These are phyloP conservation scores for Porites lobata DNA, from an alignment of 92 coral and sea anemone genomes.

Conservation along the genomic window DNA sequence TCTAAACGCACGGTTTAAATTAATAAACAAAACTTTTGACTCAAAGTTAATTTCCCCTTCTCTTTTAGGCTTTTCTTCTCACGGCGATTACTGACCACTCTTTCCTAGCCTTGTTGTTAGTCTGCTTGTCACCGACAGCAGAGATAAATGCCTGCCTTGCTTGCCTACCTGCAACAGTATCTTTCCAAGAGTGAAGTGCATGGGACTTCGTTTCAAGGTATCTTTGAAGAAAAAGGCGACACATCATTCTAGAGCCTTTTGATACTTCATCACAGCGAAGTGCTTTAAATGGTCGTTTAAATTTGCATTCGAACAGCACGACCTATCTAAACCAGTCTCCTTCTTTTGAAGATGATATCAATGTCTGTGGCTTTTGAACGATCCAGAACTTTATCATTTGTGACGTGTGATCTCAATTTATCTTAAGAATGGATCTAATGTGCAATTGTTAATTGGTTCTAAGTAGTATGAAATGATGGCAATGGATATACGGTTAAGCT, in stretches of 20 bases:
- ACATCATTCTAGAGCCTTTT: slow-evolving; percentile 26
- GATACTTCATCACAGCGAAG: slow-evolving; percentile 21
- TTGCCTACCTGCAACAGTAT: neutral
- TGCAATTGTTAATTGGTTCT: slow-evolving; percentile 39
- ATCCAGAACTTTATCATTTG: too few species aligned
- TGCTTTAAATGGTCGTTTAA: neutral
- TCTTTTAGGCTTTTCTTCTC: too few species aligned
- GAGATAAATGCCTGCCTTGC: slow-evolving; percentile 19
- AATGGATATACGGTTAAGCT: slow-evolving; percentile 38
- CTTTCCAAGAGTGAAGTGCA: slow-evolving; percentile 34
- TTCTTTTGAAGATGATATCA: neutral
- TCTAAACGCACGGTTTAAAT: too few species aligned
- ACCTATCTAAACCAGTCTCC: slow-evolving; percentile 2
- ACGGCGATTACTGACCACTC: too few species aligned
- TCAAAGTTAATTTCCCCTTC: too few species aligned
- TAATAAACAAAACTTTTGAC: too few species aligned
- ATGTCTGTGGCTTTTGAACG: neutral
- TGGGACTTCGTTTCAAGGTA: slow-evolving; percentile 28
- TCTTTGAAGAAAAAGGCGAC: slow-evolving; percentile 30
- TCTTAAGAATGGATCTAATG: slow-evolving; percentile 37
- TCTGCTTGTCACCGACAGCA: slow-evolving; percentile 17
- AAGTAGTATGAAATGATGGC: neutral
- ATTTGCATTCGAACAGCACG: neutral
- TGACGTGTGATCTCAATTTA: neutral
- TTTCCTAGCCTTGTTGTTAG: too few species aligned